Conservation (phyloP, 2,888 invertebrate genomes). For the Cataglyphis cursor region DNA sequence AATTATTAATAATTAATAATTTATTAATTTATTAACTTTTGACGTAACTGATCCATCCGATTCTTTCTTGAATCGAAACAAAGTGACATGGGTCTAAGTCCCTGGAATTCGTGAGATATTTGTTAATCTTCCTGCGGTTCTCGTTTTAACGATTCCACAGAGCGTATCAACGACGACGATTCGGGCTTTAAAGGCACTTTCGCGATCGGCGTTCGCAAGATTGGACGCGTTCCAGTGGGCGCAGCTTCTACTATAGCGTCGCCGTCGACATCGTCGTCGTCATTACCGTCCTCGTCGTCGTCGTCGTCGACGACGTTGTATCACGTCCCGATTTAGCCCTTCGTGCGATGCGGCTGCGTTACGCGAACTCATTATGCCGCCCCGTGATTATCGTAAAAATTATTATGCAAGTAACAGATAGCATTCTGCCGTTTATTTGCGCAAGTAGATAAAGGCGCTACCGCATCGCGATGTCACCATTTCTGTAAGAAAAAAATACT, state of each 20-base stretch:
- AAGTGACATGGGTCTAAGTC: not conserved
- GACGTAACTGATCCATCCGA: too few species aligned
- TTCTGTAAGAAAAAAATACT: not conserved
- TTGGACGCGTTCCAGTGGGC: constrained; percentile 68
- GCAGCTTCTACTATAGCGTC: not conserved
- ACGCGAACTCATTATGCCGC: constrained; percentile 3
- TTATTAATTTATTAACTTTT: too few species aligned
- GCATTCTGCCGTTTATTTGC: constrained; percentile 40
- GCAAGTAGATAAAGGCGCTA: constrained; percentile 42
- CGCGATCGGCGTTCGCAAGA: constrained; percentile 57
- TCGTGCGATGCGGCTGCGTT: constrained; percentile 23
- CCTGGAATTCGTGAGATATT: constrained; percentile 41
- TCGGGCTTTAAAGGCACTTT: constrained; percentile 59
- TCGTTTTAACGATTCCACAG: constrained; percentile 43
- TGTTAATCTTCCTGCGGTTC: constrained; percentile 48
- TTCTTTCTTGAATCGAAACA: not conserved
- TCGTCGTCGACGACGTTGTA: constrained; percentile 29
- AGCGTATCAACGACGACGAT: constrained; percentile 54
- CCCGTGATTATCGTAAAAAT: constrained; percentile 47
- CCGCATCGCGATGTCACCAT: not conserved
- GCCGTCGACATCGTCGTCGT: not conserved
- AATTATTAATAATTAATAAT: too few species aligned
- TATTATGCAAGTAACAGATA: constrained; percentile 51
- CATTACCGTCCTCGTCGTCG: not conserved
- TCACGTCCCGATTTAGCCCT: constrained; percentile 54